Evolutionary conservation across 1,140 invertebrate genomes (phyloP), one percentile per base, ranked within the genome.

Genomic region (Hylaeus volcanicus): DNA sequence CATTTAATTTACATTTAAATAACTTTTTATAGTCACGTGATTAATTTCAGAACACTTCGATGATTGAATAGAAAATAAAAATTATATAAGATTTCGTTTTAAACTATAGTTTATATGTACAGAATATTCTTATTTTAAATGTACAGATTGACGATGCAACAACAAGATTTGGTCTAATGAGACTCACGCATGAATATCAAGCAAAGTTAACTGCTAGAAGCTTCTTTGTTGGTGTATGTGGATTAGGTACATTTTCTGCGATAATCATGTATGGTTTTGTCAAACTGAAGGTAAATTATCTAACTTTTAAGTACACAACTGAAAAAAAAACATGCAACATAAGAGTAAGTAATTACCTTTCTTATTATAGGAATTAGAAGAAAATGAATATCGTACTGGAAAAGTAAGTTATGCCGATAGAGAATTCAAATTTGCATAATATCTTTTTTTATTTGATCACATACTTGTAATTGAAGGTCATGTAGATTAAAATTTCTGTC

Each of bases 101-200:
- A 15, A 56, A 26, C 14, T 43, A 48, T 65, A 84, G 43, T 60
- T 68, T 71, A 14, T 75, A 53, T 41, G 12, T 43, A 8, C 5
- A 5, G n/a, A 51, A n/a, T 65, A 48, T n/a, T 11, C n/a, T 9
- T 61, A 48, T 55, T 66, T 15, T 43, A 69, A 91, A 88, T 82
- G 94, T 95, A 74, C 90, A 98, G 97, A 96, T 97, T 90, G 97
- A 98, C 92, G 91, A 95, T 65, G 96, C 94, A 39, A 85, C 97
- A 15, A 95, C 96, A 86, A 94, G 96, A 76, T 97, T 95, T 88
- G 91, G 95, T 83, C 94, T 96, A 0, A 95, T 96, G 94, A 94
- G 95, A 91, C 94, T 94, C 0, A 95, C 93, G 5, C 92, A 94
- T 60, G 95, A 94, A 75, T 94, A 37, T 26, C 2, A n/a, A 4